Evolutionary conservation across 2,888 invertebrate species (phyloP).

Genomic region (Trisateles emortualis): DNA sequence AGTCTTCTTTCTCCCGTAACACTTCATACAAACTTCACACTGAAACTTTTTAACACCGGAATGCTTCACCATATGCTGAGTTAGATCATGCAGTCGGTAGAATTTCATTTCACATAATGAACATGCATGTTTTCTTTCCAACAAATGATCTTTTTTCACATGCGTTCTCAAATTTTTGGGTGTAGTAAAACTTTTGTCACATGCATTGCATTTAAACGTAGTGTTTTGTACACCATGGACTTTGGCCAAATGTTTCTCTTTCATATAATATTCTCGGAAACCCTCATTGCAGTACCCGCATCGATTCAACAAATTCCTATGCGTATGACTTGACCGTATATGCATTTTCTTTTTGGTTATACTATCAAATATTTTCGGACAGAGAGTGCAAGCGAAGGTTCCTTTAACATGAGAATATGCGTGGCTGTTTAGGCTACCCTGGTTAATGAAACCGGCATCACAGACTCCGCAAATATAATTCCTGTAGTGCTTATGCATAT

Average conservation of each 20-base stretch:
- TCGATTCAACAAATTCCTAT: slow-evolving; percentile 22
- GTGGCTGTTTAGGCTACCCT: slow-evolving; percentile 53
- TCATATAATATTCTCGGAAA: slow-evolving; percentile 48
- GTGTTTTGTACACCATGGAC: slow-evolving; percentile 42
- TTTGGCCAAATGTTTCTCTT: slow-evolving; percentile 46
- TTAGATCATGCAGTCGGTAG: slow-evolving; percentile 54
- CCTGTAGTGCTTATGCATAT: slow-evolving; percentile 65
- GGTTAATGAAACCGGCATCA: slow-evolving; percentile 61
- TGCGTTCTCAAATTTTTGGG: slow-evolving; percentile 36
- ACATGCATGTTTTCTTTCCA: slow-evolving; percentile 46
- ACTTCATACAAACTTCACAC: slow-evolving; percentile 62
- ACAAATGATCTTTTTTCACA: slow-evolving; percentile 50
- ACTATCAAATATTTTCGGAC: slow-evolving; percentile 73
- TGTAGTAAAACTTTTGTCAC: slow-evolving; percentile 46
- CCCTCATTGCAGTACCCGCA: slow-evolving; percentile 58
- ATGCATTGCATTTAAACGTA: slow-evolving; percentile 47
- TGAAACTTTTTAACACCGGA: slow-evolving; percentile 71
- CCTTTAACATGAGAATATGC: slow-evolving; percentile 56
- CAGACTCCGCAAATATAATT: slow-evolving; percentile 65
- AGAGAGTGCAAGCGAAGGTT: slow-evolving; percentile 60
- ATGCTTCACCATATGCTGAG: slow-evolving; percentile 73
- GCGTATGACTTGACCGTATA: slow-evolving; percentile 61
- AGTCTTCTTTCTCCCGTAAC: slow-evolving; percentile 60
- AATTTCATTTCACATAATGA: slow-evolving; percentile 43
- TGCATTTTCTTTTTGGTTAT: slow-evolving; percentile 69